A percentile compares a stretch with the other conserved stretches of the same genome.
phyloP scores from a whole-genome alignment of 2,797 vertebrate species.

The Melanotaenia parkinsoni region DNA sequence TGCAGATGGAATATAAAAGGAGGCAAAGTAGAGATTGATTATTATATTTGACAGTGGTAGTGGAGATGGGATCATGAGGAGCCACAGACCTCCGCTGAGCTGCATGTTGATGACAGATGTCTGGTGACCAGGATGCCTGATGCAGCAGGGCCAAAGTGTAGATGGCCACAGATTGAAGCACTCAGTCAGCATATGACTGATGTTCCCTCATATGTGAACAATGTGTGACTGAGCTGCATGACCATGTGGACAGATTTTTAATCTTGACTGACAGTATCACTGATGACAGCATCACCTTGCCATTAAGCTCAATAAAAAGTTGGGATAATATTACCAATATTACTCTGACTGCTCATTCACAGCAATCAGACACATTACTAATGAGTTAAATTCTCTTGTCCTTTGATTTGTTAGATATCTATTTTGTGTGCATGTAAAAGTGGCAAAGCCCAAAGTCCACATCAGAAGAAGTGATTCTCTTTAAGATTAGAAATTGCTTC shows the following conservation, averaged over 20 bases:
- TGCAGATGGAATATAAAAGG: conserved; percentile 61
- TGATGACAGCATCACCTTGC: conserved; percentile 23
- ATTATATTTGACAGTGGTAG: conserved; percentile 66
- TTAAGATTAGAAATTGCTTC: not conserved
- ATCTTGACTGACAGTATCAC: conserved; percentile 9
- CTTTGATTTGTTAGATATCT: not conserved
- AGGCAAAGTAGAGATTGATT: conserved; percentile 57
- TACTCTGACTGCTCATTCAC: not conserved
- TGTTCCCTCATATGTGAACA: conserved; percentile 39
- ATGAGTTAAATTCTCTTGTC: not conserved
- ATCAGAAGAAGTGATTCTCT: too few relatives aligned
- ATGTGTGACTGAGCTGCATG: conserved; percentile 26
- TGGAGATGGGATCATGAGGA: conserved; percentile 60
- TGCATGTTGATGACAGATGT: conserved; percentile 67
- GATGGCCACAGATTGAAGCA: conserved; percentile 52
- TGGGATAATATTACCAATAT: too few relatives aligned
- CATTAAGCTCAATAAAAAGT: conserved; percentile 6
- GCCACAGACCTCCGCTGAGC: conserved; percentile 70
- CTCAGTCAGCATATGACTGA: conserved; percentile 36
- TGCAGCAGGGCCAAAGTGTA: conserved; percentile 26
- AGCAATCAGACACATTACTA: not conserved
- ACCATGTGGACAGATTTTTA: conserved; percentile 18
- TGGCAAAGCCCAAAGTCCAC: not conserved
- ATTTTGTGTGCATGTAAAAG: not conserved
- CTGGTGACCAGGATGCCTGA: conserved; percentile 58